Percentiles rank a stretch among this genome's conserved stretches.
These are phyloP conservation scores for Leptinotarsa haldemani DNA, from an alignment of 2,888 invertebrate genomes.

Conservation along the genomic window DNA sequence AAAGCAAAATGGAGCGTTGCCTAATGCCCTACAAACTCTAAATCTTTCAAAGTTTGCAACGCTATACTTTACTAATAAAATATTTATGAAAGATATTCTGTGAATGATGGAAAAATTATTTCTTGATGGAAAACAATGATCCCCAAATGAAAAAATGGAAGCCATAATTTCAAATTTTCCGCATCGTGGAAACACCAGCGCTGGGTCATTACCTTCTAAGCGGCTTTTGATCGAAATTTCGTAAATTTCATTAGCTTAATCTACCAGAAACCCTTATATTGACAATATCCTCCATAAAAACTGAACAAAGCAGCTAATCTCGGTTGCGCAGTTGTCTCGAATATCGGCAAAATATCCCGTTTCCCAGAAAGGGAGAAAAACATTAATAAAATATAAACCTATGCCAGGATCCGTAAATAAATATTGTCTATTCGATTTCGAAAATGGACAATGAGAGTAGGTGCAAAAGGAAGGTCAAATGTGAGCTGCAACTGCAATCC, in stretches of 20 bases:
- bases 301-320: not conserved
- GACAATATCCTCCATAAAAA: not conserved
- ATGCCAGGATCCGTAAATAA: too few species aligned
- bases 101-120: too few species aligned
- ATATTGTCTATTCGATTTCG: too few species aligned
- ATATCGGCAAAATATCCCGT: not conserved
- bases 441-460: too few species aligned
- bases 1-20: too few species aligned
- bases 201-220: not conserved
- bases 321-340: constrained; percentile 8
- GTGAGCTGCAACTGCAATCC: too few species aligned
- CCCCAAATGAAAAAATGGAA: not conserved
- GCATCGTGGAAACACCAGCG: not conserved
- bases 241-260: constrained; percentile 4
- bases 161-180: constrained; percentile 3
- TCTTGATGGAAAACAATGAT: not conserved
- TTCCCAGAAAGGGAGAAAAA: not conserved
- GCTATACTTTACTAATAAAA: too few species aligned
- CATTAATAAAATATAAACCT: not conserved
- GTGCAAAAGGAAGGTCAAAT: too few species aligned
- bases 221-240: constrained; percentile 9
- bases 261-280: constrained; percentile 12
- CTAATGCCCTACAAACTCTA: too few species aligned
- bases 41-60: too few species aligned
- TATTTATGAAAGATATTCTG: too few species aligned